Percentiles rank a stretch among this genome's conserved stretches.
Evolutionary conservation across 2,888 invertebrate species (phyloP).

Genomic region (Pimpla rufipes): DNA sequence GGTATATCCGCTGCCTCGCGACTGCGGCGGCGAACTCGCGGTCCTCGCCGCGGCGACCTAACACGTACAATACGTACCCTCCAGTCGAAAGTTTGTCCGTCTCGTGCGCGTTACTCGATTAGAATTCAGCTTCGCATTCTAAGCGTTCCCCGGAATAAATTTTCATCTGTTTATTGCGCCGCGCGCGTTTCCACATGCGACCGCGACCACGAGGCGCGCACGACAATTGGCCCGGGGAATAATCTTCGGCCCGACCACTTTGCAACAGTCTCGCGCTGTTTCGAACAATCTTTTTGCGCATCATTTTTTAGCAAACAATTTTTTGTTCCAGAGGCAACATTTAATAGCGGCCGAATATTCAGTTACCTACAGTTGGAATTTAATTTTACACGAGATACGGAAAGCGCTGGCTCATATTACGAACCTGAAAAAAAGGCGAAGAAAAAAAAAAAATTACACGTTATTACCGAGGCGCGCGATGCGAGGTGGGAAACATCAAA

Average conservation of each 20-base stretch:
- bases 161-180: not conserved
- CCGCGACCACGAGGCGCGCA: not conserved
- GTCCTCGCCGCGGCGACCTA: not conserved
- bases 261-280: too few species aligned
- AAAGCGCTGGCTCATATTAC: too few species aligned
- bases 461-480: too few species aligned
- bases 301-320: too few species aligned
- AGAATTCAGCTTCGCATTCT: not conserved
- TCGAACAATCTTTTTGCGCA: too few species aligned
- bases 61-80: not conserved
- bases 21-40: not conserved
- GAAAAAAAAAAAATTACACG: too few species aligned
- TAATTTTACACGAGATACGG: too few species aligned
- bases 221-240: not conserved
- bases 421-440: too few species aligned
- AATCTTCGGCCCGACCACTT: not conserved
- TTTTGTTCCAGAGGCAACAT: too few species aligned
- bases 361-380: too few species aligned
- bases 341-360: too few species aligned
- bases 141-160: not conserved
- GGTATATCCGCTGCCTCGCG: not conserved
- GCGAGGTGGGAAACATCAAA: not conserved
- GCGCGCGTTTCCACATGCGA: too few species aligned
- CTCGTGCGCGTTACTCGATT: slow-evolving; percentile 3
- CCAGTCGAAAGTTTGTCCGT: slow-evolving; percentile 3